Evolutionary conservation across 1,140 invertebrate species (phyloP), one percentile per base, ranked within the genome.

Genomic region (Drosophila rhopaloa): DNA sequence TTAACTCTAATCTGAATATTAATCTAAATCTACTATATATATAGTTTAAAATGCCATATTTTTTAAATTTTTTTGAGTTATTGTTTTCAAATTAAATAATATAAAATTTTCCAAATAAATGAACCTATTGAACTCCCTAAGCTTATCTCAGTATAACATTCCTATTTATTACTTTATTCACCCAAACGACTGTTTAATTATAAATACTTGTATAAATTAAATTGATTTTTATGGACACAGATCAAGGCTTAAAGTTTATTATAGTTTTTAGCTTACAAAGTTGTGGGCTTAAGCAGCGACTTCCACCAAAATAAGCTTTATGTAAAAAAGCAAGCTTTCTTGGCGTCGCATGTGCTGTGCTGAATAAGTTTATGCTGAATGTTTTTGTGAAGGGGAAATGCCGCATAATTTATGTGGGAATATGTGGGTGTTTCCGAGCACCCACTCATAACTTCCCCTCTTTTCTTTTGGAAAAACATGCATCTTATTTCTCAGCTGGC

Each of bases 351-450:
- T 27, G 16, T 63, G 27, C 59, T 58, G 32, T 2, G 76, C 76
- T 79, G 77, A 74, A 79, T 79, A 79, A 79, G 77, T 79, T 78
- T 48, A 13, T 41, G 53, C 27, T 35, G 37, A 54, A 9, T 27
- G 4, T 47, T 41, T 53, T 66, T 44, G 44, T 9, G 50, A 0
- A 70, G 75, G 80, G 47, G 59, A 75, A 78, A 60, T 44, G 35
- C 19, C 35, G 41, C 24, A 29, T 11, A 14, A 27, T 38, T 70
- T 46, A 35, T 27, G 35, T 38, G 35, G 11, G 13, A 60, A 41
- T 10, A 24, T 43, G 14, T 38, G 35, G 8, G n/a, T 32, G 32
- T 29, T 41, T 41, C 9, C 13, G 50, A 13, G 4, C 29, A 10
- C 57, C 10, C n/a, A 7, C 6, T 8, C 35, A 14, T 9, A n/a